These are phyloP conservation scores for Tetragnatha montana DNA, from an alignment of 2,888 invertebrate genomes.

Conservation along the genomic window DNA sequence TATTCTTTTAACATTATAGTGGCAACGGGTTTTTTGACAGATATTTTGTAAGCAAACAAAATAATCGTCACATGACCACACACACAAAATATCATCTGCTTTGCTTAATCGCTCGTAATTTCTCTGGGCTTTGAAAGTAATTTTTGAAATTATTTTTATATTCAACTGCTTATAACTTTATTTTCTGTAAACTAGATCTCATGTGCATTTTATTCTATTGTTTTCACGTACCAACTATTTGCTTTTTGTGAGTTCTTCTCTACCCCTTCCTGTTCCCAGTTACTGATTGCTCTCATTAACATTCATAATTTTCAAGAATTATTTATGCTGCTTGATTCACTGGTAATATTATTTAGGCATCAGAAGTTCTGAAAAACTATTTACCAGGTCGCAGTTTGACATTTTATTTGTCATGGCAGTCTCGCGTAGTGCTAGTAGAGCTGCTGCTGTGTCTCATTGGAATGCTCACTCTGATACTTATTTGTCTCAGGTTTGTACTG, in stretches of 20 bases:
- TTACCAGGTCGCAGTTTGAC: neutral
- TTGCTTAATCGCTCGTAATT: neutral
- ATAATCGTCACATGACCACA: neutral
- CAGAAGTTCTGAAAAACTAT: neutral
- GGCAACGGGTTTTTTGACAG: neutral
- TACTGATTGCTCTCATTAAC: neutral
- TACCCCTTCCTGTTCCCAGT: neutral
- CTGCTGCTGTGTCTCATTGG: slow-evolving; percentile 56
- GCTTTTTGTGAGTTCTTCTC: neutral
- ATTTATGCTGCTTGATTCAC: neutral
- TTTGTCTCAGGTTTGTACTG: slow-evolving; percentile 39
- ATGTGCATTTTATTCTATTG: neutral
- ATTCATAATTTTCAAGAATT: neutral
- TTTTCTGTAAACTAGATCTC: neutral
- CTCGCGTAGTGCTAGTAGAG: slow-evolving; percentile 55
- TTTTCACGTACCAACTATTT: neutral
- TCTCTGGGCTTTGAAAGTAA: neutral
- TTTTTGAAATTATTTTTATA: neutral
- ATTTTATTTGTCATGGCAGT: slow-evolving; percentile 41
- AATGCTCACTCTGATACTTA: slow-evolving; percentile 25
- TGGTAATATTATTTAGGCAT: neutral
- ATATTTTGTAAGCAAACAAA: neutral
- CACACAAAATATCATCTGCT: neutral
- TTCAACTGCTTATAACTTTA: neutral
- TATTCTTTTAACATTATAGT: neutral